phyloP scores from a whole-genome alignment of 1,140 invertebrate genomes.

The Coelopa frigida region DNA sequence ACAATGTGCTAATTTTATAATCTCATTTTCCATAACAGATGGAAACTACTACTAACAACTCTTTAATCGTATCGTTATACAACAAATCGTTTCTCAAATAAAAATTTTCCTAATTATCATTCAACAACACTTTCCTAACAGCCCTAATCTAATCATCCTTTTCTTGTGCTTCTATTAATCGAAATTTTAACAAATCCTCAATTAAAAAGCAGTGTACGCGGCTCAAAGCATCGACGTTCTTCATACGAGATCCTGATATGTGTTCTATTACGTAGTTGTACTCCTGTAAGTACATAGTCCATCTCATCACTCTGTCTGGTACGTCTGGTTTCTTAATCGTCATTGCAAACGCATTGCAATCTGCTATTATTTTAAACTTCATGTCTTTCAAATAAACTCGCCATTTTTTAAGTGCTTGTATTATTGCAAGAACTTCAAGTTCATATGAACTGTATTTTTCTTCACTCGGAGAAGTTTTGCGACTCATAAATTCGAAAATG shows the following conservation, averaged over 20 bases:
- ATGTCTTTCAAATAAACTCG: conserved; percentile 33
- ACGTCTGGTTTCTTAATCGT: conserved; percentile 31
- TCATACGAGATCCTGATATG: conserved; percentile 17
- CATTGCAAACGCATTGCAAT: conserved; percentile 37
- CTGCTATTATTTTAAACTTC: conserved; percentile 18
- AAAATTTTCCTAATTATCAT: conserved; percentile 1
- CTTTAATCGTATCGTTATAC: conserved; percentile 18
- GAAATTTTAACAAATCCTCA: conserved; percentile 1
- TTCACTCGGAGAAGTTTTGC: conserved; percentile 37
- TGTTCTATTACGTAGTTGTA: conserved; percentile 25
- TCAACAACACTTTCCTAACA: conserved; percentile 1
- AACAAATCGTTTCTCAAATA: conserved; percentile 23
- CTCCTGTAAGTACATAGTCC: conserved; percentile 24
- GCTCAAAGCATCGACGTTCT: conserved; percentile 32
- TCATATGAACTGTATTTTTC: conserved; percentile 42
- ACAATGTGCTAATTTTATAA: conserved; percentile 32
- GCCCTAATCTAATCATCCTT: conserved; percentile 10
- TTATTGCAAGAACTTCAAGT: conserved; percentile 44
- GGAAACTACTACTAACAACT: conserved; percentile 29
- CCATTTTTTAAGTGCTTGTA: conserved; percentile 44
- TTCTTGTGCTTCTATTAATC: conserved; percentile 13
- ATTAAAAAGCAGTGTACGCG: conserved; percentile 14
- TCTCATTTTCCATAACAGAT: conserved; percentile 26
- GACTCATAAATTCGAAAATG: conserved; percentile 17
- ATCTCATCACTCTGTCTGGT: conserved; percentile 26